These are phyloP conservation scores for Morpho deidamia DNA, from an alignment of 2,888 invertebrate genomes.

Conservation along the genomic window DNA sequence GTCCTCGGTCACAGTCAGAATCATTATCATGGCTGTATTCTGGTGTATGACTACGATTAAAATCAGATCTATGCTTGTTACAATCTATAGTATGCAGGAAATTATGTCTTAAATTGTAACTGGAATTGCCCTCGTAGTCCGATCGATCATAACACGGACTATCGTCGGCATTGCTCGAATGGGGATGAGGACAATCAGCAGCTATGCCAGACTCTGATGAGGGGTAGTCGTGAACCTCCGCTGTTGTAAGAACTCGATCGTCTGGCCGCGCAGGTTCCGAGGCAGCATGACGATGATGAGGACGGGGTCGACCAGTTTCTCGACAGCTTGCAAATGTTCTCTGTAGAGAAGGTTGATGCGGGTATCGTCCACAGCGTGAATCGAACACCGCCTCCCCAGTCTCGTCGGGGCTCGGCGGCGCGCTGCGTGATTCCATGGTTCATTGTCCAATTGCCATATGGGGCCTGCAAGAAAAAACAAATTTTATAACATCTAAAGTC, in stretches of 20 bases:
- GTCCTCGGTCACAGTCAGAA: constrained; percentile 58
- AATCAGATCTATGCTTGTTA: constrained; percentile 59
- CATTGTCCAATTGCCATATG: constrained; percentile 67
- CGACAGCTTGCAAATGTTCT: constrained; percentile 68
- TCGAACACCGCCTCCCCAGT: constrained; percentile 82
- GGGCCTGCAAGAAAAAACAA: constrained; percentile 52
- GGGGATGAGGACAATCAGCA: constrained; percentile 70
- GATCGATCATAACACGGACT: constrained; percentile 69
- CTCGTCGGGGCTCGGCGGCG: constrained; percentile 79
- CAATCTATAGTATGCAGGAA: constrained; percentile 65
- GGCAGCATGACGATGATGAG: constrained; percentile 62
- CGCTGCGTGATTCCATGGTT: constrained; percentile 77
- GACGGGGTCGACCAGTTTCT: constrained; percentile 57
- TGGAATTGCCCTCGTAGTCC: constrained; percentile 66
- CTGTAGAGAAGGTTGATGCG: constrained; percentile 72
- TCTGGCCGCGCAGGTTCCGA: constrained; percentile 70
- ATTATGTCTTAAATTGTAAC: constrained; percentile 61
- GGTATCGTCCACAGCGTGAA: constrained; percentile 86
- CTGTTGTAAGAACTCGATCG: constrained; percentile 67
- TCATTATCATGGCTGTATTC: constrained; percentile 61
- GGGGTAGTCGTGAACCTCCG: constrained; percentile 74
- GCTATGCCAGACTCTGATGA: constrained; percentile 76
- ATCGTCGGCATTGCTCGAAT: constrained; percentile 66
- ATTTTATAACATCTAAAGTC: constrained; percentile 1
- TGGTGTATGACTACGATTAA: constrained; percentile 66